phyloP scores from a whole-genome alignment of 2,797 vertebrate species.

The Cossypha heuglini region DNA sequence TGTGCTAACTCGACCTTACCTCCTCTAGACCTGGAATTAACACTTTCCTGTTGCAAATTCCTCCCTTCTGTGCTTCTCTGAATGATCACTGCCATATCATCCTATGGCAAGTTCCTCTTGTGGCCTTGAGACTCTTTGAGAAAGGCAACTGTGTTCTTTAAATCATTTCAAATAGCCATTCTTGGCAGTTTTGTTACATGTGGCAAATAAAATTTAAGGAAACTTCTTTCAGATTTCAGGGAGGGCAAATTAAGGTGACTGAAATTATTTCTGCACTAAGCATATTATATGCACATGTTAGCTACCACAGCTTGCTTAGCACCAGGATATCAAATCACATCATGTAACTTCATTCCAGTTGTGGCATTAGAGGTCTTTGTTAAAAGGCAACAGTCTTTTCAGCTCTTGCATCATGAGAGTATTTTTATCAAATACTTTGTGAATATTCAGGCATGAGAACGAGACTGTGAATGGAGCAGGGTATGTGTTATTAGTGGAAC shows the following conservation, averaged over 20 bases:
- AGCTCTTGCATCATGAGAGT: not conserved
- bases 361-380: not conserved
- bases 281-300: not conserved
- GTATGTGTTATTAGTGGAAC: not conserved
- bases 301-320: not conserved
- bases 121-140: not conserved
- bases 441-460: not conserved
- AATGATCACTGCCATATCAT: not conserved
- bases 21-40: not conserved
- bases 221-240: not conserved
- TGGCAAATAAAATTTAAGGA: not conserved
- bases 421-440: not conserved
- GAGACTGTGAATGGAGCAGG: not conserved
- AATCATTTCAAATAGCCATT: not conserved
- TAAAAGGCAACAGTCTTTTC: not conserved
- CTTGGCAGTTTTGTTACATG: not conserved
- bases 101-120: not conserved
- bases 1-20: accelerated
- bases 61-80: not conserved
- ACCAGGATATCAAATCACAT: not conserved
- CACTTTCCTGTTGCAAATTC: not conserved
- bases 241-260: not conserved
- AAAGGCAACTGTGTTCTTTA: not conserved
- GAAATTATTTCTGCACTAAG: not conserved
- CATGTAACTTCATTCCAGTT: not conserved